Percentiles rank a stretch among this genome's conserved stretches.
phyloP scores from a whole-genome alignment of 92 coral and sea anemone genomes.

The Umimayanthus kanabou region DNA sequence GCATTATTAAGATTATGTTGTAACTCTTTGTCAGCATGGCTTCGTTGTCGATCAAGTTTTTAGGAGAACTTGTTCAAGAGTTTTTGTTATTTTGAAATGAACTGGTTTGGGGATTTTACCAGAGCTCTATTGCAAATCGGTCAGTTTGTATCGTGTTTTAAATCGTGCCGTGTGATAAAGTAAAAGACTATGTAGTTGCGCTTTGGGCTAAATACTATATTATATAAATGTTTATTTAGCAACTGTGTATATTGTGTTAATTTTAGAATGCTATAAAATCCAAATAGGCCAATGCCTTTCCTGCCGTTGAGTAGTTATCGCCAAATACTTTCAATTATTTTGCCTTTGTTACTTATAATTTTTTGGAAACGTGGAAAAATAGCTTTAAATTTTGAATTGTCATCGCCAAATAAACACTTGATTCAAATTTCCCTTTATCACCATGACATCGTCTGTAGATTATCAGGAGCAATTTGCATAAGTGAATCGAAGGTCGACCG shows the following conservation, averaged over 20 bases:
- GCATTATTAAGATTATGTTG: neutral
- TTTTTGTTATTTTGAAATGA: neutral
- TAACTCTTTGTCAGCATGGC: neutral
- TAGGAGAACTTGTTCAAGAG: too few relatives aligned
- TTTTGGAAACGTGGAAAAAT: neutral
- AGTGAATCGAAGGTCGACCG: neutral
- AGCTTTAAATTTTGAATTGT: neutral
- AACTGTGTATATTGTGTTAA: neutral
- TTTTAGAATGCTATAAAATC: neutral
- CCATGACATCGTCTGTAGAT: conserved; percentile 12
- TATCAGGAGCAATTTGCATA: neutral
- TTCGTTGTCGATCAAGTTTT: neutral
- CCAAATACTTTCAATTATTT: neutral
- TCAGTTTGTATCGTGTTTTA: neutral
- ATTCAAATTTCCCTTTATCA: conserved; percentile 6
- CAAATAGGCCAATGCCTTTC: neutral
- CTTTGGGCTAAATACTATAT: neutral
- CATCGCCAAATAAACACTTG: neutral
- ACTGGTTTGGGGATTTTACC: neutral
- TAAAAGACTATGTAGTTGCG: neutral
- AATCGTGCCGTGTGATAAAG: neutral
- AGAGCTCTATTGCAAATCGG: neutral
- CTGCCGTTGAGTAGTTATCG: neutral
- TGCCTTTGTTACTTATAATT: neutral
- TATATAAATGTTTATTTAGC: conserved; percentile 37